Evolutionary conservation across 2,888 invertebrate genomes (phyloP).

Genomic region (Callosobruchus maculatus): DNA sequence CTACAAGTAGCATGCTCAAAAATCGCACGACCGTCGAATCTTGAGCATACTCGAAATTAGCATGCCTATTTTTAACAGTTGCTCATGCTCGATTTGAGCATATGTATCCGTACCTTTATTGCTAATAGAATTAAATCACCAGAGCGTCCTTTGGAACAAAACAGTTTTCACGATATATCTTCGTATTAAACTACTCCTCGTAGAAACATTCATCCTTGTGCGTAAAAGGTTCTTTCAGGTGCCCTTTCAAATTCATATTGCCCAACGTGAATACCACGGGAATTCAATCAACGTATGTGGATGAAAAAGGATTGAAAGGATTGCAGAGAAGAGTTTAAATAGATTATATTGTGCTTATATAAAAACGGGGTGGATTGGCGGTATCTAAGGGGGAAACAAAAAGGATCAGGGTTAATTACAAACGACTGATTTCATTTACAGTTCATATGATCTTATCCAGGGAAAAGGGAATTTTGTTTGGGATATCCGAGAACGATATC

Average conservation of each 20-base stretch:
- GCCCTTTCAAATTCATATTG: not conserved
- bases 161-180: no score
- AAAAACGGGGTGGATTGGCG: not conserved
- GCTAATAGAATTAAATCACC: no score
- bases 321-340: not conserved
- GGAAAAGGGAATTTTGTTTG: not conserved
- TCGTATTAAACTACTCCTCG: not conserved
- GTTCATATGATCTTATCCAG: not conserved
- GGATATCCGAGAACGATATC: not conserved
- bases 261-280: not conserved
- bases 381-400: not conserved
- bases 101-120: no score
- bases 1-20: no score
- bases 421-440: not conserved
- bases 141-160: no score
- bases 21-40: no score
- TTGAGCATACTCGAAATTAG: no score
- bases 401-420: not conserved
- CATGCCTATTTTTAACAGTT: no score
- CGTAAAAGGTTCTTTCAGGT: not conserved
- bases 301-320: not conserved
- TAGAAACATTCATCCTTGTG: not conserved
- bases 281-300: not conserved
- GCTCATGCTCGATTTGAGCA: no score
- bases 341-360: not conserved